Base-by-base conservation (phyloP, 2,888 invertebrate genomes). In the Tenodera sinensis region DNA sequence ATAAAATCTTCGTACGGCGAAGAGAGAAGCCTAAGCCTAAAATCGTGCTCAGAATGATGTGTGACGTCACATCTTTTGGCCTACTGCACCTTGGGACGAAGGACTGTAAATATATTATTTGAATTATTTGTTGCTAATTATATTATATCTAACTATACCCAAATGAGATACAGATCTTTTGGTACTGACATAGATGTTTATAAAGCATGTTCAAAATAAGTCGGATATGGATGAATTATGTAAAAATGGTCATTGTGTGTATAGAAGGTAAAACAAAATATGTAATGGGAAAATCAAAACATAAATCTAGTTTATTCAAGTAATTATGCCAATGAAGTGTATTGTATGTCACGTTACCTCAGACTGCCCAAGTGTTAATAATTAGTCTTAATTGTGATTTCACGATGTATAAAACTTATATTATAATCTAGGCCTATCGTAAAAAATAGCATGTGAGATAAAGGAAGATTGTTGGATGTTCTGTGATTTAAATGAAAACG, bases 391-490 rank as follows among this genome's bases (percentile, higher is more conserved):
- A 85, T 84, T 34, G 34, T 89, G 34, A 83, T 85, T 82, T 82
- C 81, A 83, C 28, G 42, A 88, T 83, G 83, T 85, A 34, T 85
- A 87, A 82, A 81, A 81, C 81, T n/a, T 54, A 83, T 83, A 83
- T 86, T 89, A 88, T 88, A 47, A 88, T 87, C 87, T 89, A 89
- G 88, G 87, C 85, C 88, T 89, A 89, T 88, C 28, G 30, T 83
- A 42, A 12, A 30, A 81, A 81, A 71, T 54, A 81, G 25, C 1
- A 71, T 71, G 28, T 54, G 25, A 84, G 30, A 84, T 34, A 83
- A 87, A 88, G 27, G 28, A 42, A 83, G 83, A 84, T 89, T 88
- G 89, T 34, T 89, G 83, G 81, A 87, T 87, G 89, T 83, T 89
- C 89, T 87, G 88, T 87, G 89, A 89, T 89, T 84, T 30, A 71